Base-by-base conservation (phyloP, 1,140 invertebrate species). In the Pygmarrhopalites habei region DNA sequence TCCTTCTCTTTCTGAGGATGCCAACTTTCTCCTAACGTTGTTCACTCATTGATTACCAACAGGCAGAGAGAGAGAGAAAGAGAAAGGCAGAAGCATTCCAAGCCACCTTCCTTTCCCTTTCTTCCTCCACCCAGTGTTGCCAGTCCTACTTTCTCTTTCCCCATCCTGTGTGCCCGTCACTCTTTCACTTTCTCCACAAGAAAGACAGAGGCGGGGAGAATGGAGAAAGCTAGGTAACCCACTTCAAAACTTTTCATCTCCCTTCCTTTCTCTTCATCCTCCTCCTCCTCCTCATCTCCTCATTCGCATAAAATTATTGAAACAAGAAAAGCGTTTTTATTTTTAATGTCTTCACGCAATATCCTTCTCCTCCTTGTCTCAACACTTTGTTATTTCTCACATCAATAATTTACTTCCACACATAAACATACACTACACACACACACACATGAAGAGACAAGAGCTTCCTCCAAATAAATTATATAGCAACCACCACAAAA, bases 1-100 rank as follows among this genome's bases (percentile, higher is more conserved):
- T n/a, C n/a, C n/a, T n/a, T n/a, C n/a, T 58, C 53, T 23, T 39
- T 46, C 46, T 25, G 44, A 25, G 49, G 62, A 28, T 58, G 62
- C 62, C 56, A 53, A 58, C 39, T 59, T 43, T 17, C 62, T 29
- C 28, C 44, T 58, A 55, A 29, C 41, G 28, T 35, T n/a, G 15
- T 29, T 30, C 55, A 43, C 61, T 58, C 62, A 64, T 64, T 64
- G 62, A 64, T 64, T 59, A 58, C 56, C 41, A 19, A 21, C 7
- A 19, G 12, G 23, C 12, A 7, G 17, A 17, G 7, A 39, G 35
- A 10, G 7, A 17, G 7, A 39, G 10, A 39, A 7, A 10, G 35
- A 39, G 23, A 23, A 19, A 49, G 23, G 19, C n/a, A n/a, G n/a
- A n/a, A n/a, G n/a, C n/a, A n/a, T n/a, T n/a, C n/a, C n/a, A n/a